Conservation (phyloP, 2,888 invertebrate genomes). For the Amphipoea oculea region DNA sequence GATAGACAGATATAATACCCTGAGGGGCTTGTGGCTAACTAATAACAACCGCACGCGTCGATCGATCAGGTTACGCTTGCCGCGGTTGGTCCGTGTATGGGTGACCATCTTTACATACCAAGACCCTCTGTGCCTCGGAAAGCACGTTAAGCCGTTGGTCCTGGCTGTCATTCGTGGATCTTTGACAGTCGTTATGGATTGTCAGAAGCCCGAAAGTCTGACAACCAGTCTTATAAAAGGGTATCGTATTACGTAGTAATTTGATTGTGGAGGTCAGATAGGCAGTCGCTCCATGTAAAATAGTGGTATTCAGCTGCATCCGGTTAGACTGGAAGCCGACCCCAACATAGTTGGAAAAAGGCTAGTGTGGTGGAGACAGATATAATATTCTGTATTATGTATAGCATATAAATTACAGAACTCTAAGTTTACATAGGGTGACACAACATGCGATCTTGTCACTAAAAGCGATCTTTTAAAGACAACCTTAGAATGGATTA, state of each 20-base stretch:
- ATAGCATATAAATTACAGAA: background rate
- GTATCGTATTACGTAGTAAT: background rate
- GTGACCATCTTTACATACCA: too few species aligned
- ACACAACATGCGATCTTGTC: background rate
- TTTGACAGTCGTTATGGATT: background rate
- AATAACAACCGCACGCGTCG: too few species aligned
- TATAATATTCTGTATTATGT: too few species aligned
- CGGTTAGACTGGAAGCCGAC: too few species aligned
- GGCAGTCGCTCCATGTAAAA: background rate
- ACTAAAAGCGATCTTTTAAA: background rate
- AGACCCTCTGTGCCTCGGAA: background rate
- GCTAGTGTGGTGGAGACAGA: too few species aligned
- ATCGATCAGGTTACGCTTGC: too few species aligned
- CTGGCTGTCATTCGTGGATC: background rate
- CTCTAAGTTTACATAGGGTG: background rate
- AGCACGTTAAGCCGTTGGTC: background rate
- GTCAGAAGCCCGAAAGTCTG: background rate
- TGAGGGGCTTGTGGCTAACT: too few species aligned
- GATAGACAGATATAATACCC: too few species aligned
- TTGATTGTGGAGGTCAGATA: background rate
- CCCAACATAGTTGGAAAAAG: too few species aligned
- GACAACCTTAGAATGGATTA: background rate
- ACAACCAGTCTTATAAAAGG: background rate
- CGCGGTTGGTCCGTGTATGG: too few species aligned
- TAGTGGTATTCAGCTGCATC: too few species aligned